Evolutionary conservation across 2,113 vertebrate species (phyloP).

Genomic region (Chelonoidis abingdonii): DNA sequence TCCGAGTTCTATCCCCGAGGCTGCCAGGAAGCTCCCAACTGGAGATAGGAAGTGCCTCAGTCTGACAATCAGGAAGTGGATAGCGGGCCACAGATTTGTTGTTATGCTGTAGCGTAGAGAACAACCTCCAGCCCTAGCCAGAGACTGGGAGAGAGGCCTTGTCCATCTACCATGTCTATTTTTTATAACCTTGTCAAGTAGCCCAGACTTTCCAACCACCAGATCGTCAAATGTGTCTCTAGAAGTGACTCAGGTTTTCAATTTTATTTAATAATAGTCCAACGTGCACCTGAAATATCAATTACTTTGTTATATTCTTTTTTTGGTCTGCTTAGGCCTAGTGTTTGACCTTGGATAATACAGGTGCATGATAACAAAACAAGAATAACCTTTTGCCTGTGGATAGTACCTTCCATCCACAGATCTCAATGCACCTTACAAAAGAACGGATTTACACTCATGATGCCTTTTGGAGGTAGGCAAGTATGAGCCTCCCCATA

Average conservation of each 20-base stretch:
- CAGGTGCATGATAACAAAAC: slow-evolving; percentile 23
- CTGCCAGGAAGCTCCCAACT: no score
- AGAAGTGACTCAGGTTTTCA: not conserved
- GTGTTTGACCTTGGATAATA: slow-evolving; percentile 59
- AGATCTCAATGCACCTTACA: slow-evolving; percentile 3
- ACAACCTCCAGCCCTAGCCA: slow-evolving; percentile 7
- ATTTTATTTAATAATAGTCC: slow-evolving; percentile 30
- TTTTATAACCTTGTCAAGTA: slow-evolving; percentile 42
- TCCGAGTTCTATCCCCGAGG: no score
- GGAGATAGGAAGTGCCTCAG: no score
- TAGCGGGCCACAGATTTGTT: slow-evolving; percentile 35
- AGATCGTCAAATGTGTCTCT: slow-evolving; percentile 24
- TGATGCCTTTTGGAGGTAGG: not conserved
- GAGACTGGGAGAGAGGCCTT: not conserved
- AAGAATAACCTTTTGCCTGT: slow-evolving; percentile 39
- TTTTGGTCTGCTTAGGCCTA: slow-evolving; percentile 34
- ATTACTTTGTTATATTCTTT: slow-evolving; percentile 32
- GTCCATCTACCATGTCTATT: not conserved
- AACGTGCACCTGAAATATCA: slow-evolving; percentile 33
- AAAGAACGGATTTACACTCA: slow-evolving; percentile 33
- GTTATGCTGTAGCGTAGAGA: not conserved
- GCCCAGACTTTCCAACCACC: not conserved
- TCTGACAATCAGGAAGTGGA: not conserved
- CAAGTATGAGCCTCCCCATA: not conserved
- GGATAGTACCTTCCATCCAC: not conserved